Percentiles rank a stretch among this genome's conserved stretches.
Evolutionary conservation across 2,113 vertebrate species (phyloP).

Genomic region (Natator depressus): DNA sequence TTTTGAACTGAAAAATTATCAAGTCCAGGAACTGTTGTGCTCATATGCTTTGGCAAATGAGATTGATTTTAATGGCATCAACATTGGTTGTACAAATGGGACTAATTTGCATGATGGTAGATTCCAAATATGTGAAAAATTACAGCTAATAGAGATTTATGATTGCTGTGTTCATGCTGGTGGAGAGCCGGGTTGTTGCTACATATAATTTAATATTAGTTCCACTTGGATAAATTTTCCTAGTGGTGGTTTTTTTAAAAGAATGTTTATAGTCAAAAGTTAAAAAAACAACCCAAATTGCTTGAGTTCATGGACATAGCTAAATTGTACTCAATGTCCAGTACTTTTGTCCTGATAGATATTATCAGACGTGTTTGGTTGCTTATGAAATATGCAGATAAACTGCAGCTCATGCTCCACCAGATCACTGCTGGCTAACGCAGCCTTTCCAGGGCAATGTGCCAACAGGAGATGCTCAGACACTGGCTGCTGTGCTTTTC

Average conservation of each 20-base stretch:
- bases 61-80: conserved; percentile 31
- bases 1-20: conserved; percentile 20
- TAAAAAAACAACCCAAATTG: conserved; percentile 1
- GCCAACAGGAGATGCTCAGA: not conserved
- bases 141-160: conserved; percentile 40
- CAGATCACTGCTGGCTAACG: rapidly evolving
- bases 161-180: rapidly evolving
- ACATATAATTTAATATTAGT: not conserved
- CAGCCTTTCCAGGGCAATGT: not conserved
- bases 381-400: conserved; percentile 4
- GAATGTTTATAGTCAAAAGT: not conserved
- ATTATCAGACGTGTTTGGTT: conserved; percentile 6
- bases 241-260: not conserved
- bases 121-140: conserved; percentile 4
- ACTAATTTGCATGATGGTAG: conserved; percentile 37
- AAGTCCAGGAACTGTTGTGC: conserved; percentile 8
- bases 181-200: conserved; percentile 21
- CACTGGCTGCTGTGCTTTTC: rapidly evolving
- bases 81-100: conserved; percentile 37
- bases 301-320: not conserved
- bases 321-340: not conserved
- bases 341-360: not conserved
- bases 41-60: conserved; percentile 24
- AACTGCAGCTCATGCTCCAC: not conserved
- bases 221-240: not conserved